phyloP scores from a whole-genome alignment of 2,888 invertebrate genomes.

The Dione juno region DNA sequence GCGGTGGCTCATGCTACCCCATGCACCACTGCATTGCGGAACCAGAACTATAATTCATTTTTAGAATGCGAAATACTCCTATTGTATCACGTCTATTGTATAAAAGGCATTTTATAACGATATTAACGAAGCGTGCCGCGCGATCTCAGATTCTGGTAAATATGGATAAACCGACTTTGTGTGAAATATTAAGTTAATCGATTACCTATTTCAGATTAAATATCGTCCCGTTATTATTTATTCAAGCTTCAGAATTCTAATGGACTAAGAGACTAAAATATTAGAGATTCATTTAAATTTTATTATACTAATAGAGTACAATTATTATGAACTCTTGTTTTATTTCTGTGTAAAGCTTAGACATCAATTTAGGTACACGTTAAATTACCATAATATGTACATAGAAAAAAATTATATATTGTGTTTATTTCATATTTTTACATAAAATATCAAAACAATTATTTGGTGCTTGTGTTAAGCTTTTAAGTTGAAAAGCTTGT shows the following conservation, averaged over 20 bases:
- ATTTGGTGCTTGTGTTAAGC: too few species aligned
- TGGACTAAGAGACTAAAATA: constrained; percentile 4
- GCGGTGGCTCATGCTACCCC: constrained; percentile 59
- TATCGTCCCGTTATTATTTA: constrained; percentile 1
- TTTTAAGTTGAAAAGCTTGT: neutral
- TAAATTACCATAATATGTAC: too few species aligned
- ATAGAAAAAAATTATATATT: too few species aligned
- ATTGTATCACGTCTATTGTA: constrained; percentile 71
- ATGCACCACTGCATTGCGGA: constrained; percentile 81
- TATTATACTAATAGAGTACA: neutral
- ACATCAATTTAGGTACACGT: too few species aligned
- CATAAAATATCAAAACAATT: too few species aligned
- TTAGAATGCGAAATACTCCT: constrained; percentile 72
- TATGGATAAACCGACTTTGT: constrained; percentile 30
- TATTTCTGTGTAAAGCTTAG: too few species aligned
- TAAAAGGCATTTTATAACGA: constrained; percentile 66
- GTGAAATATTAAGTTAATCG: constrained; percentile 26
- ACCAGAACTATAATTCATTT: constrained; percentile 77
- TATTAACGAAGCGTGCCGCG: constrained; percentile 66
- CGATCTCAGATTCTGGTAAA: constrained; percentile 50
- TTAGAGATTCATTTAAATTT: neutral
- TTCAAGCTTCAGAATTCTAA: constrained; percentile 7
- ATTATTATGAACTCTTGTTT: too few species aligned
- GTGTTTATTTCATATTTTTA: too few species aligned
- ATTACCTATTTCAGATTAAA: constrained; percentile 15